Base-by-base conservation (phyloP, 2,797 vertebrate species). In the Onychomys arenicola region DNA sequence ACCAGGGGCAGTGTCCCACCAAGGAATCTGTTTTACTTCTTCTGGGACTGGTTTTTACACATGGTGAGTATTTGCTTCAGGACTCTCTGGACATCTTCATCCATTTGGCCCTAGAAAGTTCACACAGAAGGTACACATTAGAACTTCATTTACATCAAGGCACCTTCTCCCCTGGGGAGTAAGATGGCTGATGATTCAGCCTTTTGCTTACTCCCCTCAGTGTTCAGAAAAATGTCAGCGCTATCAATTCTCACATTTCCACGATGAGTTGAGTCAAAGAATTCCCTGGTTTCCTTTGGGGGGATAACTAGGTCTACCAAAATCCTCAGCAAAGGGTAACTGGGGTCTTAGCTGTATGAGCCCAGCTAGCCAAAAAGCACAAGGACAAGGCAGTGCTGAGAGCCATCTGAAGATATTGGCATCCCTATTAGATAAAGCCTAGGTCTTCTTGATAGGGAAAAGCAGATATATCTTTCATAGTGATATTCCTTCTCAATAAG, bases 61-160 rank as follows among this genome's bases (percentile, higher is more conserved):
- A 99, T 99, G 4, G 99, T 99, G 87, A 99, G 98, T 95, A 99
- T 99, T 97, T 99, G 99, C 97, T 99, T 99, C 98, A 99, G 98
- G 91, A 99, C 99, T 98, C 99, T 99, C 98, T 99, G 99, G 89
- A 99, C 99, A 57, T 99, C 99, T 99, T 99, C 99, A 98, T 99
- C 99, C 99, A 99, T 99, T 98, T 99, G 99, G 98, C 99, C 99
- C 99, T 99, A 98, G 73, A 76, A 80, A 92, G 96, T 87, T n/a
- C 49, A 92, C 71, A 90, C 27, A 85, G 57, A 94, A 97, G 77
- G 84, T 43, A 87, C 34, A n/a, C 32, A 55, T 92, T 63, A 94
- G 90, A 84, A 69, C 21, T 67, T 12, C 49, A 25, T 46, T 40
- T 17, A 49, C 34, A 59, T 61, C 59, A 34, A 11, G 49, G 59